phyloP scores from a whole-genome alignment of 2,888 invertebrate species.

The Prosopocoilus inquinatus region DNA sequence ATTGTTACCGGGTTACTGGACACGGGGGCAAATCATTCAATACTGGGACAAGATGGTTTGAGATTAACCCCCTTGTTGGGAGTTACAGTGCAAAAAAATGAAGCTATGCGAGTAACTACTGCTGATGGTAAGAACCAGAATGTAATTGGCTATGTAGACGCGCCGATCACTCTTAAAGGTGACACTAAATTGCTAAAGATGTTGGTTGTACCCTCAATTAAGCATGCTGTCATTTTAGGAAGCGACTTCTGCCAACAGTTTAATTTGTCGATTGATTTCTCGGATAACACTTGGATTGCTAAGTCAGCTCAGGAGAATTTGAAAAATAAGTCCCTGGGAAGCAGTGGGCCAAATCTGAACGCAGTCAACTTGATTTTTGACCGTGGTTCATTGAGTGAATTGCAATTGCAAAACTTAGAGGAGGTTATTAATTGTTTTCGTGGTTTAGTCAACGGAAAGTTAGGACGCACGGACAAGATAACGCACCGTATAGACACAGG shows the following conservation, averaged over 20 bases:
- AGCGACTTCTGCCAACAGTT: background rate
- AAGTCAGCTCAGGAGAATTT: too few relatives aligned
- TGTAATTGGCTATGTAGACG: background rate
- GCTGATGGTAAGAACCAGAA: background rate
- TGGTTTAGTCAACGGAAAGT: background rate
- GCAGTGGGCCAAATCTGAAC: too few relatives aligned
- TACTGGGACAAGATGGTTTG: background rate
- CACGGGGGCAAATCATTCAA: background rate
- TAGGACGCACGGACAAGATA: background rate
- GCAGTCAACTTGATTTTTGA: too few relatives aligned
- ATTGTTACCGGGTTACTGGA: background rate
- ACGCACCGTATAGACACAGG: slow-evolving; percentile 17
- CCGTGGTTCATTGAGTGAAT: too few relatives aligned
- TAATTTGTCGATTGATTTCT: background rate
- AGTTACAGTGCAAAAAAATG: background rate
- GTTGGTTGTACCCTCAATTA: background rate
- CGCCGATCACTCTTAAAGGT: background rate
- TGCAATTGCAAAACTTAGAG: too few relatives aligned
- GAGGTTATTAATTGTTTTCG: too few relatives aligned
- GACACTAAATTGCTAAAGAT: background rate
- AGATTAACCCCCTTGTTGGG: background rate
- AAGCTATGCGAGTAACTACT: background rate
- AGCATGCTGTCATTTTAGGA: background rate
- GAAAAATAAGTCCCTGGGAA: too few relatives aligned
- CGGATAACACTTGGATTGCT: background rate